Evolutionary conservation across 1,140 invertebrate genomes (phyloP), one percentile per base, ranked within the genome.

Genomic region (Drosophila arawakana): DNA sequence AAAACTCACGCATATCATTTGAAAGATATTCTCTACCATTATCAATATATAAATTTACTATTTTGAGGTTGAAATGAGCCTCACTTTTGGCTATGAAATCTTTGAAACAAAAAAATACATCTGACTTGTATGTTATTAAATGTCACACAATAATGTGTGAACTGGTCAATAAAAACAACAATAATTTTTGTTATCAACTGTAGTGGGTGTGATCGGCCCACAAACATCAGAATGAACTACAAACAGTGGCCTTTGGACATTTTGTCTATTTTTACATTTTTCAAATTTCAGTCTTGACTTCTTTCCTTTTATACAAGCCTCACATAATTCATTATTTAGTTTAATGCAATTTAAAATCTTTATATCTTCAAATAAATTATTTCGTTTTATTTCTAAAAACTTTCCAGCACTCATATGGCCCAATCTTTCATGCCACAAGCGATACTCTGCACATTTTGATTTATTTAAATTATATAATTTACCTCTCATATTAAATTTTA

Each of bases 291-390:
- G 10, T 30, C 54, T 57, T 15, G 54, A n/a, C 18, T 93, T 91
- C 82, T 93, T 91, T 7, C 35, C 15, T 13, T 39, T 77, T 71
- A 93, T 92, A 76, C 92, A 93, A 55, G 91, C 78, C 77, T 93
- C 93, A 81, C 92, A 93, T 46, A 93, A 73, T 37, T 79, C 44
- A 65, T 80, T 52, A 68, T 59, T 80, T 10, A n/a, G 2, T 9
- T 43, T 3, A 11, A 58, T 13, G 10, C 46, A 13, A 7, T 44
- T 60, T 30, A 44, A 25, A 44, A 59, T 10, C 4, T 68, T n/a
- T 59, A 30, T 10, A 55, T 92, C 91, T 72, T 84, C 69, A 72
- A 91, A 39, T 76, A 93, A 83, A 34, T 78, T 30, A 46, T 89
- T 70, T 65, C 72, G 75, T 78, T 90, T 92, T 35, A 92, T 54